phyloP scores from a whole-genome alignment of 2,797 vertebrate species.

The Xenops minutus region DNA sequence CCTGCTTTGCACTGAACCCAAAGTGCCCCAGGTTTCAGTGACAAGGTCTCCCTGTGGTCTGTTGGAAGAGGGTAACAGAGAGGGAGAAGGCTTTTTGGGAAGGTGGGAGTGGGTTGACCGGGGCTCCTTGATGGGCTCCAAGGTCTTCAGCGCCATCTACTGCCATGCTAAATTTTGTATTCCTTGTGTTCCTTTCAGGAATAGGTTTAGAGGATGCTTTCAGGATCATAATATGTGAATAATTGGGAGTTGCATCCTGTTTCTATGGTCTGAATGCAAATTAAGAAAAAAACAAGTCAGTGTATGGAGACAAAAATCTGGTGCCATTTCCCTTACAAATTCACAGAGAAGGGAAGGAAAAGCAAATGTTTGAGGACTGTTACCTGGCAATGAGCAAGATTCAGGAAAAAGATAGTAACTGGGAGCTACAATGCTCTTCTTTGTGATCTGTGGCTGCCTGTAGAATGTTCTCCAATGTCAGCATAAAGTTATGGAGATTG shows the following conservation, averaged over 20 bases:
- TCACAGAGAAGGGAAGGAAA: neutral
- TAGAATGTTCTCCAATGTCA: neutral
- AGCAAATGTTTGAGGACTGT: neutral
- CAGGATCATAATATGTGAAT: neutral
- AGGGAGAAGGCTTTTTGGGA: neutral
- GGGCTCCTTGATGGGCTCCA: neutral
- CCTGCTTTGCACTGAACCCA: neutral
- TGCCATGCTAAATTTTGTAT: neutral
- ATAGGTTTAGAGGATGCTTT: neutral
- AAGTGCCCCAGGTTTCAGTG: neutral
- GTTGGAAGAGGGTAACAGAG: neutral
- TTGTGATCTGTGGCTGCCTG: neutral
- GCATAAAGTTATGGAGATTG: neutral
- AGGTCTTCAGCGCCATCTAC: constrained; percentile 56
- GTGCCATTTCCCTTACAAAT: neutral
- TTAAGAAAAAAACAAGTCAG: neutral
- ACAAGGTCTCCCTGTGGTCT: neutral
- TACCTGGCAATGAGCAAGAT: neutral
- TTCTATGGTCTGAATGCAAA: neutral
- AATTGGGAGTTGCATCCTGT: neutral
- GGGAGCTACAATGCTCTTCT: neutral
- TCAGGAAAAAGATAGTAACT: neutral
- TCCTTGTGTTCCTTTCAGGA: neutral
- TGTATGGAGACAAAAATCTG: neutral
- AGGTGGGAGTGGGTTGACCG: neutral